Percentiles rank a stretch among this genome's conserved stretches.
Evolutionary conservation across 2,888 invertebrate species (phyloP).

Genomic region (Pogonocherus hispidulus): DNA sequence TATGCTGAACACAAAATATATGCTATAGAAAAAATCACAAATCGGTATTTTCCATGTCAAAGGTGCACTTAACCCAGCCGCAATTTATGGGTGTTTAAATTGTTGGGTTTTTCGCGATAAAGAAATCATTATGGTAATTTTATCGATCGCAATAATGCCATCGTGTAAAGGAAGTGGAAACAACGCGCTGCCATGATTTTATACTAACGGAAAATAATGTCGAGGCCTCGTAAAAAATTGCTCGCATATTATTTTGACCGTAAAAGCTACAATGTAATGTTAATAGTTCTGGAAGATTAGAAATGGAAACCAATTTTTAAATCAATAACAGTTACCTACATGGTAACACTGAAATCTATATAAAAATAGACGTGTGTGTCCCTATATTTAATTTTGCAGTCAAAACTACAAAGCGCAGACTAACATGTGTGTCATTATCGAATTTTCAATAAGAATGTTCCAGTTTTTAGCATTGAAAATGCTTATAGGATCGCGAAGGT

Average conservation of each 20-base stretch:
- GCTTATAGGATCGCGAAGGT: no score
- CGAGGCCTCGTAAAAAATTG: background rate
- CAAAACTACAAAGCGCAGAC: no score
- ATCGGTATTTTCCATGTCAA: constrained; percentile 4
- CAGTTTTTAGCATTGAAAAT: no score
- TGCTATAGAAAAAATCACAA: background rate
- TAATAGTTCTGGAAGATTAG: background rate
- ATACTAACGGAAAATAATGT: background rate
- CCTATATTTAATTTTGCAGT: no score
- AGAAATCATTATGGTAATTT: constrained; percentile 3
- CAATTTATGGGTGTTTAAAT: background rate
- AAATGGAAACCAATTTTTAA: no score
- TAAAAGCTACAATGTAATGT: background rate
- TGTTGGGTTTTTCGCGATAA: constrained; percentile 5
- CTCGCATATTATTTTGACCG: background rate
- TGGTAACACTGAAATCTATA: no score
- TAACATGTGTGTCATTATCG: no score
- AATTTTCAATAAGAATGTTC: no score
- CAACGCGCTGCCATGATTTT: background rate
- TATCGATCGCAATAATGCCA: background rate
- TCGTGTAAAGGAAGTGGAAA: background rate
- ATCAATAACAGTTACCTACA: no score
- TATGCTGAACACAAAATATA: background rate
- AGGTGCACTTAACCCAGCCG: background rate
- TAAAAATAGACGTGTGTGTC: no score